These are phyloP conservation scores for Camptogramma bilineatum DNA, from an alignment of 2,888 invertebrate species.

Conservation along the genomic window DNA sequence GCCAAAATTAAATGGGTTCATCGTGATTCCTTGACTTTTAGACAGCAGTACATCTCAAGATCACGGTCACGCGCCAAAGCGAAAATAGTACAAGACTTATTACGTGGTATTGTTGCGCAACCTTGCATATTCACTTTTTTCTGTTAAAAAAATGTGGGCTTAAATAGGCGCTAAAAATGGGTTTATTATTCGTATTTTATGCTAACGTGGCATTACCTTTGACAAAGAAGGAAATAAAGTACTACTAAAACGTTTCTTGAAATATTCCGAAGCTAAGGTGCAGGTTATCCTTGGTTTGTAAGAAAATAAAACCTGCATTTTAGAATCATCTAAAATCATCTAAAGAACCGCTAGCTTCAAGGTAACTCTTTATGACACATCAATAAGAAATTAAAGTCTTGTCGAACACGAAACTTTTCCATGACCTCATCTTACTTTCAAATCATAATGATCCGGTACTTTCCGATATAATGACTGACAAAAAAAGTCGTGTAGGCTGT, in stretches of 20 bases:
- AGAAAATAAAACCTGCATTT: constrained; percentile 1
- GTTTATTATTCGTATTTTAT: constrained; percentile 21
- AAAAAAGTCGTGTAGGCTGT: constrained; percentile 34
- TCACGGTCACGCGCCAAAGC: constrained; percentile 41
- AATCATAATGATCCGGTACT: constrained; percentile 29
- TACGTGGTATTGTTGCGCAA: constrained; percentile 25
- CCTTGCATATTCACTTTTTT: constrained; percentile 16
- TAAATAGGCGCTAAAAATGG: constrained; percentile 17
- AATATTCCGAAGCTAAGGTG: constrained; percentile 12
- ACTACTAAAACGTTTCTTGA: constrained; percentile 12
- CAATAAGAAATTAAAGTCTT: constrained; percentile 16
- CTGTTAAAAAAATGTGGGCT: constrained; percentile 22
- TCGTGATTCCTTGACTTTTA: constrained; percentile 44
- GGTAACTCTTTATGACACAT: constrained; percentile 14
- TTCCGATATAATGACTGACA: constrained; percentile 30
- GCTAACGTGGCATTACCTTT: constrained; percentile 24
- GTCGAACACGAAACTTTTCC: constrained; percentile 21
- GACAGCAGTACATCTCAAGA: constrained; percentile 38
- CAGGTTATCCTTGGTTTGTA: constrained; percentile 4
- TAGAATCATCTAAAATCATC: constrained; percentile 4
- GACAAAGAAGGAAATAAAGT: constrained; percentile 19
- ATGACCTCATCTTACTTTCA: constrained; percentile 34
- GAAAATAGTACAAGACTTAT: constrained; percentile 33
- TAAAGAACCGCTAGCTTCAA: constrained; percentile 15
- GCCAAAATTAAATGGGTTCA: constrained; percentile 38